Evolutionary conservation across 2,797 vertebrate species (phyloP), one percentile per base, ranked within the genome.

Genomic region (Morelia viridis): DNA sequence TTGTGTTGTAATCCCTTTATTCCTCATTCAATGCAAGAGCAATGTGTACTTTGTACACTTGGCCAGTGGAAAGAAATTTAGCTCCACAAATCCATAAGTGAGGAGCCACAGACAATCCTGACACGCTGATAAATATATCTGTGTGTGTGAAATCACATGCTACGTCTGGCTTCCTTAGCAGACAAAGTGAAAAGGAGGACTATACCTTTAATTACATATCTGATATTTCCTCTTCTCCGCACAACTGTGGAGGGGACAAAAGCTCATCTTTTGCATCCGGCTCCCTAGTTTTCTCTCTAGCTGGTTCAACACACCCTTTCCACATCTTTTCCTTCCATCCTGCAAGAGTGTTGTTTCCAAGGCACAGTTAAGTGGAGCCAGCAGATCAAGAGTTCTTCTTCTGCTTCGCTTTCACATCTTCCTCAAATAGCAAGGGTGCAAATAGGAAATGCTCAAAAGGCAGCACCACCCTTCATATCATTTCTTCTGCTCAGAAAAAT

Each of bases 331-430:
- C 41, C 10, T 65, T 92, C 15, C 31, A 85, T 26, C 7, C 62
- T 90, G 85, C 68, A 41, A 8, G 15, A 85, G 5, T 28, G 31
- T 68, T 89, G 28, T 62, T 89, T 92, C 88, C 28, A 87, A n/a
- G 41, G 7, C 58, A 84, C 9, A 46, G 60, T 15, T 53, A 35
- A 87, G 53, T n/a, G 89, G 58, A 87, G 19, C 3, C 17, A 83
- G 71, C 31, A 24, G 13, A 28, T 83, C 31, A 90, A 46, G 58
- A 83, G 88, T 92, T 83, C 60, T 31, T 65, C 41, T 90, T 92
- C 68, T 57, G 58, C 91, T 89, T 92, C 60, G 64, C 35, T 87
- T 57, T 92, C 26, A 65, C 5, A 46, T 26, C 50, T 92, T 92
- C 89, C 85, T n/a, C 85, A 88, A 90, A 58, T 2, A 12, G 50